These are phyloP conservation scores for Orius insidiosus DNA, from an alignment of 1,140 invertebrate species.

Conservation along the genomic window DNA sequence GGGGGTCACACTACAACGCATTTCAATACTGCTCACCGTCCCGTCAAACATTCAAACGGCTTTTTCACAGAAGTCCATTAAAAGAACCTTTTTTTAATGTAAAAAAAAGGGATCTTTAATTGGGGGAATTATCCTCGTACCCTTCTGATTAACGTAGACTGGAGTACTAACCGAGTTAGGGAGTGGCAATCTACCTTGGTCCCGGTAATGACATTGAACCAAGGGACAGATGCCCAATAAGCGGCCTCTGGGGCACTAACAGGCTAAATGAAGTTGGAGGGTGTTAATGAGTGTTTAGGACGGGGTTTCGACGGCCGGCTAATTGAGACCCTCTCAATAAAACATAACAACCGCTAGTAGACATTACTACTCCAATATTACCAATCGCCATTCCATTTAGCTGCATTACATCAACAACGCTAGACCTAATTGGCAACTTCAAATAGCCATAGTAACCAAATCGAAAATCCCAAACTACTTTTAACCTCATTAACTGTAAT, in stretches of 20 bases:
- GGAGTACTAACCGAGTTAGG: conserved; percentile 1
- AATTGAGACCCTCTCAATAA: conserved; percentile 3
- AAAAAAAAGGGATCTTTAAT: no score
- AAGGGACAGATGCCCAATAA: conserved; percentile 3
- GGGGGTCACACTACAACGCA: no score
- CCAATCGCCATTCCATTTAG: neutral
- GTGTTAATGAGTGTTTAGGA: conserved; percentile 7
- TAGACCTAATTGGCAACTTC: neutral
- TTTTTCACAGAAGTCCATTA: no score
- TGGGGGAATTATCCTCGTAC: no score
- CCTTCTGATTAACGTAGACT: neutral
- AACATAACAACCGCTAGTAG: neutral
- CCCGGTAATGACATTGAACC: neutral
- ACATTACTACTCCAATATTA: neutral
- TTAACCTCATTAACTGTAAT: no score
- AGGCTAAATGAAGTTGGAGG: conserved; percentile 7
- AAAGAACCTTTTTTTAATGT: no score
- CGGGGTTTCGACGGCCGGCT: neutral
- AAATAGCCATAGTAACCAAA: neutral
- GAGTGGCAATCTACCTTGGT: conserved; percentile 3
- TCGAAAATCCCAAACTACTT: no score
- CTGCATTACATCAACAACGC: neutral
- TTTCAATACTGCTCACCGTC: no score
- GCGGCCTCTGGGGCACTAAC: neutral
- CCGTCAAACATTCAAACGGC: no score